Percentiles rank a stretch among this genome's conserved stretches.
Conservation (phyloP, 2,888 invertebrate species). For the Philereme transversata region DNA sequence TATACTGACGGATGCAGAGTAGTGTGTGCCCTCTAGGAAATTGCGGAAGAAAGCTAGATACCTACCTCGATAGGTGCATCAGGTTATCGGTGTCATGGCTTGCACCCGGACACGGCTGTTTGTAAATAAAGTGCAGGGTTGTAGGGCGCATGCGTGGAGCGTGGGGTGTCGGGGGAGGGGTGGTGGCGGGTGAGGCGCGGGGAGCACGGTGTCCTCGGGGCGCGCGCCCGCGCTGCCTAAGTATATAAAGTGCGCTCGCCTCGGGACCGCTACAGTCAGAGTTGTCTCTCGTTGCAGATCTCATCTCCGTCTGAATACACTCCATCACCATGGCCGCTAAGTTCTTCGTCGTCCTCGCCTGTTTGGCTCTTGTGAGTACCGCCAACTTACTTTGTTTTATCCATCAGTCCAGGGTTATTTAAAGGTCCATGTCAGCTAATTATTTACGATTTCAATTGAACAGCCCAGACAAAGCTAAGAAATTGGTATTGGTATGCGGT, state of each 20-base stretch:
- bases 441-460: no score
- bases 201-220: constrained; percentile 25
- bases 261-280: constrained; percentile 48
- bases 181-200: constrained; percentile 33
- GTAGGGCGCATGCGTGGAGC: constrained; percentile 42
- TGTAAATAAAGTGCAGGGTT: constrained; percentile 34
- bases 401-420: no score
- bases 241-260: constrained; percentile 46
- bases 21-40: neutral
- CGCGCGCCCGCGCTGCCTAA: constrained; percentile 1
- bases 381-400: neutral
- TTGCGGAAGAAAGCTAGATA: no score
- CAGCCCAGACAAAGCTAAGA: no score
- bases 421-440: no score
- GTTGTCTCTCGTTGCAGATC: constrained; percentile 45
- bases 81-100: constrained; percentile 20
- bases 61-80: constrained; percentile 1
- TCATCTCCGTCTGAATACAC: constrained; percentile 30
- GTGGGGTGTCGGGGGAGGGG: constrained; percentile 35
- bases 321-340: constrained; percentile 58
- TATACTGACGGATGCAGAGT: neutral
- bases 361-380: constrained; percentile 69
- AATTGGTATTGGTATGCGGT: neutral
- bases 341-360: constrained; percentile 61
- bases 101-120: constrained; percentile 37